These are phyloP conservation scores for Drosophila pachea DNA, from an alignment of 1,140 invertebrate genomes.

Conservation along the genomic window DNA sequence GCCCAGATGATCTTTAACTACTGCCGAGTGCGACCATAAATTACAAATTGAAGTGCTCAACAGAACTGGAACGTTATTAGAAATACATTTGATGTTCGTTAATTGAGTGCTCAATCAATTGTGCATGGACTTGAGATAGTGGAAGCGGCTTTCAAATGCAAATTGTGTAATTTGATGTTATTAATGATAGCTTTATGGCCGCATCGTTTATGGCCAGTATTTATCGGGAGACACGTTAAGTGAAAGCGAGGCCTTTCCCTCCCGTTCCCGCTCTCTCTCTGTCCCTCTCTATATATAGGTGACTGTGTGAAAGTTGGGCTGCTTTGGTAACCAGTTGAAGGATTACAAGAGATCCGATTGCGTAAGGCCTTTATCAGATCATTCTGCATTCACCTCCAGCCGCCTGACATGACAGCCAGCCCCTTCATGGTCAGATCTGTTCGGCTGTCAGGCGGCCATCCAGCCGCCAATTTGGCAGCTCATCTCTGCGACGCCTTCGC, in stretches of 20 bases:
- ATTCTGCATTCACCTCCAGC: constrained; percentile 12
- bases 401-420: constrained; percentile 23
- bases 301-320: too few relatives aligned
- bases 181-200: too few relatives aligned
- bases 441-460: constrained; percentile 1
- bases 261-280: too few relatives aligned
- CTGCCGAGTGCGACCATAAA: too few relatives aligned
- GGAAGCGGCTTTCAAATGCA: neutral
- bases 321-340: neutral
- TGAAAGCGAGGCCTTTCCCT: too few relatives aligned
- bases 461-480: constrained; percentile 8
- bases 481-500: constrained; percentile 10
- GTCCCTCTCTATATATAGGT: too few relatives aligned
- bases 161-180: neutral
- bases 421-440: constrained; percentile 17
- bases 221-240: too few relatives aligned
- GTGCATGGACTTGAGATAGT: neutral
- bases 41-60: too few relatives aligned
- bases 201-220: too few relatives aligned
- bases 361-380: constrained; percentile 17
- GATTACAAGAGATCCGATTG: constrained; percentile 7
- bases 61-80: neutral
- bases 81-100: neutral
- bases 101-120: constrained; percentile 1
- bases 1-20: too few relatives aligned